Conservation (phyloP, 2,113 vertebrate species). For the Camelus bactrianus region DNA sequence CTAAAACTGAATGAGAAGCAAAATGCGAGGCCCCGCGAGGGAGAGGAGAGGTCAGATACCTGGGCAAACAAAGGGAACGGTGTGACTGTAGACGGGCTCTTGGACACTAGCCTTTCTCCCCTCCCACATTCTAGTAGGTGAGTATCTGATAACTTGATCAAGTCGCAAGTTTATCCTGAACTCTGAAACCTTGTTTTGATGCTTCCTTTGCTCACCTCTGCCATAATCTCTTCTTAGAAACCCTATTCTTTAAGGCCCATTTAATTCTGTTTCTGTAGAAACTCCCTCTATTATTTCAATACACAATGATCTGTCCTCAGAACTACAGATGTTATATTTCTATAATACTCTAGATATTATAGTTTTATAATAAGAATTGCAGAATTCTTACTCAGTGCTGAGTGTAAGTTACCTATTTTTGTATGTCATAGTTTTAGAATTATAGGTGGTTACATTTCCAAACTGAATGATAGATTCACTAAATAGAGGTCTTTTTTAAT, state of each 20-base stretch:
- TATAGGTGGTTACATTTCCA: background rate
- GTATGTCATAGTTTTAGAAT: background rate
- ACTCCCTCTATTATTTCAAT: background rate
- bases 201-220: background rate
- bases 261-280: background rate
- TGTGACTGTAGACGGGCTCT: background rate
- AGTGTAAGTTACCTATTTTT: background rate
- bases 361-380: background rate
- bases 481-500: background rate
- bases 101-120: background rate
- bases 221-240: background rate
- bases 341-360: too few species aligned
- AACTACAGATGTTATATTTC: background rate
- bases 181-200: background rate
- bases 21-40: background rate
- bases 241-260: background rate
- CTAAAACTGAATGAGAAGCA: background rate
- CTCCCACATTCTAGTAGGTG: background rate
- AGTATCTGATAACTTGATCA: background rate
- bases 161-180: background rate
- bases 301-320: background rate
- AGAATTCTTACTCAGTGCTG: background rate
- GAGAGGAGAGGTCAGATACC: background rate
- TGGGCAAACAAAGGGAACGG: rapidly evolving
- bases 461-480: background rate